A percentile compares a stretch with the other conserved stretches of the same genome.
These are phyloP conservation scores for Chaetops frenatus DNA, from an alignment of 2,113 vertebrate species.

Conservation along the genomic window DNA sequence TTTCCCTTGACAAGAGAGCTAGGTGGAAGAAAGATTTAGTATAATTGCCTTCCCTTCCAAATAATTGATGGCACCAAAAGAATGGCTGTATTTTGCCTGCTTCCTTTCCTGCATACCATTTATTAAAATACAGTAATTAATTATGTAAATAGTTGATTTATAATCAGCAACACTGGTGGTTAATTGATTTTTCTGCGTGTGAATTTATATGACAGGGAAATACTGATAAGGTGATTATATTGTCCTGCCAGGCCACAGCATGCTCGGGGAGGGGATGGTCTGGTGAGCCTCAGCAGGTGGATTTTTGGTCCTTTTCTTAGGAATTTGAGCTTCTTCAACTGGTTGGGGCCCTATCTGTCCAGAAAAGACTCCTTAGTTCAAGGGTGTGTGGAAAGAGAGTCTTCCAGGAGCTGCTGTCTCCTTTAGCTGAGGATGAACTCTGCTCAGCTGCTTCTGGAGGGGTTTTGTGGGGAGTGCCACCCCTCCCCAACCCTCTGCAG, in stretches of 20 bases:
- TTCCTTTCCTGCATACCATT: conserved; percentile 26
- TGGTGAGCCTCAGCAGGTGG: neutral
- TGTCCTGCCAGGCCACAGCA: neutral
- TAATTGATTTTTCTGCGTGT: conserved; percentile 58
- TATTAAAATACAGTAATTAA: conserved; percentile 71
- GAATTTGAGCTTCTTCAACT: neutral
- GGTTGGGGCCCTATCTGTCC: neutral
- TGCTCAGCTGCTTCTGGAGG: neutral
- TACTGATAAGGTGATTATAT: neutral
- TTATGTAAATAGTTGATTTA: conserved; percentile 71
- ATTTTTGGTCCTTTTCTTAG: neutral
- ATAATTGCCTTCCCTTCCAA: conserved; percentile 43
- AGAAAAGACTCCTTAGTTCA: neutral
- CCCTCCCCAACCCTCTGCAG: neutral
- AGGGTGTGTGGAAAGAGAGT: neutral
- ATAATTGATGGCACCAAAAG: conserved; percentile 54
- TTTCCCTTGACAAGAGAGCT: conserved; percentile 33
- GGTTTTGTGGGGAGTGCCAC: neutral
- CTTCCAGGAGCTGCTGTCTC: neutral
- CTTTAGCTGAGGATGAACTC: neutral
- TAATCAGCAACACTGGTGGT: conserved; percentile 30
- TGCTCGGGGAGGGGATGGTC: rapidly evolving
- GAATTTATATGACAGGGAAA: neutral
- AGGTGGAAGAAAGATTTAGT: conserved; percentile 37
- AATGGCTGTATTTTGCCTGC: conserved; percentile 41